These are phyloP conservation scores for Protodeltote pygarga DNA, from an alignment of 2,888 invertebrate genomes.

Conservation along the genomic window DNA sequence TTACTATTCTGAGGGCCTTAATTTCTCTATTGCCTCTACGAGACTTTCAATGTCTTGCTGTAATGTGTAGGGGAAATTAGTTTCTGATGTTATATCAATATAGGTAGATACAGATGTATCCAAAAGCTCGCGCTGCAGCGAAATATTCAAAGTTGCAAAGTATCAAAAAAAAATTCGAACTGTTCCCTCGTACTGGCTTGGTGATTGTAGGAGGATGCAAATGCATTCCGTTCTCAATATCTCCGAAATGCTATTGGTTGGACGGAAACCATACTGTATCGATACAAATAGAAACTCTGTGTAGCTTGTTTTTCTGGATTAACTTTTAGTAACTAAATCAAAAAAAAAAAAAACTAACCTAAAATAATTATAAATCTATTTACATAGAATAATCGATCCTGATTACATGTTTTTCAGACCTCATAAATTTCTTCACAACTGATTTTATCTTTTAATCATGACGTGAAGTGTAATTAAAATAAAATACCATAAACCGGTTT, in stretches of 20 bases:
- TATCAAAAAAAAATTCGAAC: conserved; percentile 24
- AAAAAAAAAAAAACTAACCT: too few species aligned
- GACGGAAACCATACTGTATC: conserved; percentile 4
- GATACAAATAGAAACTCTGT: neutral
- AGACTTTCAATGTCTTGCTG: conserved; percentile 15
- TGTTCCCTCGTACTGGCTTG: conserved; percentile 5
- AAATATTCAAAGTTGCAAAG: conserved; percentile 15
- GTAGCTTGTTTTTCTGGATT: too few species aligned
- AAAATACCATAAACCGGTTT: too few species aligned
- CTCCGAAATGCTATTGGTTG: conserved; percentile 32
- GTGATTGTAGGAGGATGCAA: conserved; percentile 20
- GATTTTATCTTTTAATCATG: too few species aligned
- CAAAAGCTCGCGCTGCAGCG: neutral
- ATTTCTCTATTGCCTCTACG: conserved; percentile 21
- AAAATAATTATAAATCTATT: too few species aligned
- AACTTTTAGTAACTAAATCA: too few species aligned
- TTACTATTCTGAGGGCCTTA: conserved; percentile 31
- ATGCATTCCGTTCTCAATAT: conserved; percentile 36
- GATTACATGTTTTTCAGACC: too few species aligned
- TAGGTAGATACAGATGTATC: neutral
- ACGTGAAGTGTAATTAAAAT: too few species aligned
- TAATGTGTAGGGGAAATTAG: too few species aligned
- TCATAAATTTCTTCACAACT: too few species aligned
- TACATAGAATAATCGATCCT: too few species aligned
- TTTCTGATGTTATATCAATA: too few species aligned